Conservation (phyloP, 2,113 vertebrate species). For the Microcebus ravelobensis region DNA sequence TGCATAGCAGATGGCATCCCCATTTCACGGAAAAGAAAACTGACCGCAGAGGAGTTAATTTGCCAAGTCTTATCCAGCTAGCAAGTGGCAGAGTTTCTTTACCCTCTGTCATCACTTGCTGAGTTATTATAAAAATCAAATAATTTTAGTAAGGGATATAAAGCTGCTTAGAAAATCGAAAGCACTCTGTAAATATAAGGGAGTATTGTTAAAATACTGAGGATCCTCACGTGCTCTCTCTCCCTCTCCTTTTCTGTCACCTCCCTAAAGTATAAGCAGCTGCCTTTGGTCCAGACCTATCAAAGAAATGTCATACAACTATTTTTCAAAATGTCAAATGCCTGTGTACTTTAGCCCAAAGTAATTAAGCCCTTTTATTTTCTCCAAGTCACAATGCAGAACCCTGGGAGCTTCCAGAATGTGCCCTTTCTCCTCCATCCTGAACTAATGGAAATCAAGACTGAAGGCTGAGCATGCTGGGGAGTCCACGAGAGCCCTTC, state of each 20-base stretch:
- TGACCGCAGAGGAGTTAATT: constrained; percentile 25
- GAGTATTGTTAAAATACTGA: neutral
- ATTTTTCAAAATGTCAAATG: constrained; percentile 82
- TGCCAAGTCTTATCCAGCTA: constrained; percentile 15
- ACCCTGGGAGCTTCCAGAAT: constrained; percentile 51
- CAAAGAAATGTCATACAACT: constrained; percentile 75
- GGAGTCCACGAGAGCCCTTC: neutral
- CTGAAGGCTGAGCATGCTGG: constrained; percentile 56
- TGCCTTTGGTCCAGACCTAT: constrained; percentile 57
- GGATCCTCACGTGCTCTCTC: neutral
- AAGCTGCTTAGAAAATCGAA: constrained; percentile 42
- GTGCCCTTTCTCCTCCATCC: constrained; percentile 65
- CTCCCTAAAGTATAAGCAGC: constrained; percentile 50
- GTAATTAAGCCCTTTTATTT: constrained; percentile 77
- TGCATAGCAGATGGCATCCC: neutral
- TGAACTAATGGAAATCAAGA: constrained; percentile 69
- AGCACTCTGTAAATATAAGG: neutral
- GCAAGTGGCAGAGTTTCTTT: constrained; percentile 10
- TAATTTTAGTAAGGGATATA: constrained; percentile 34
- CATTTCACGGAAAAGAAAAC: constrained; percentile 46
- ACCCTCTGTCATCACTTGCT: neutral
- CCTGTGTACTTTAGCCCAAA: constrained; percentile 62
- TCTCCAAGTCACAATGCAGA: constrained; percentile 57
- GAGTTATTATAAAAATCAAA: constrained; percentile 48
- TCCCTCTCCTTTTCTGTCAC: constrained; percentile 37